Conservation (phyloP, 2,888 invertebrate genomes). For the Hydrotaea cyrtoneurina region DNA sequence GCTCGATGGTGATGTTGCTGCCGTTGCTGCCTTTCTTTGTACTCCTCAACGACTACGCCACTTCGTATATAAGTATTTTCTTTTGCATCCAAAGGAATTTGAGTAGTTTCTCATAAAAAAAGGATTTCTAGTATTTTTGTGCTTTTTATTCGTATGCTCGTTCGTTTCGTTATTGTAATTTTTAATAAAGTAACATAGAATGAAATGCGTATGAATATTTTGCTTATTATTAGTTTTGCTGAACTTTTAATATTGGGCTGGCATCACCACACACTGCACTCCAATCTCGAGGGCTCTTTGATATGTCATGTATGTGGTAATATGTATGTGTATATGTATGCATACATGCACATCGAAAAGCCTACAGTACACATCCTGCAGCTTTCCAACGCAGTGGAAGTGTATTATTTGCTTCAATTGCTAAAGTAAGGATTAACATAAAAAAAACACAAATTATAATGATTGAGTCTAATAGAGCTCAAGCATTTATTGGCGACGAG, state of each 20-base stretch:
- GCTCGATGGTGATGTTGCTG: background rate
- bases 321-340: too few relatives aligned
- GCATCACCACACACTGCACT: constrained; percentile 21
- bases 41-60: constrained; percentile 1
- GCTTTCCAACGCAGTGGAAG: background rate
- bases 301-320: background rate
- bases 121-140: constrained; percentile 59
- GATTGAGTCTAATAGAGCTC: too few relatives aligned
- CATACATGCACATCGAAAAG: background rate
- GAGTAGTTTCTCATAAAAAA: constrained; percentile 55
- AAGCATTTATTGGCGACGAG: too few relatives aligned
- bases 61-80: constrained; percentile 27
- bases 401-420: background rate
- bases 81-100: constrained; percentile 61
- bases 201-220: constrained; percentile 66
- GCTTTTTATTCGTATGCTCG: constrained; percentile 44
- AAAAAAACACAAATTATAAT: too few relatives aligned
- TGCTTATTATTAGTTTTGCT: constrained; percentile 63
- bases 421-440: too few relatives aligned
- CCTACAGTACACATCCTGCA: background rate
- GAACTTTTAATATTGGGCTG: constrained; percentile 26
- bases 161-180: constrained; percentile 38
- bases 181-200: constrained; percentile 63
- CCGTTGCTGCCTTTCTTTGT: background rate
- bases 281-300: background rate